Conservation (phyloP, 2,797 vertebrate species). For the Hippocampus kuda region DNA sequence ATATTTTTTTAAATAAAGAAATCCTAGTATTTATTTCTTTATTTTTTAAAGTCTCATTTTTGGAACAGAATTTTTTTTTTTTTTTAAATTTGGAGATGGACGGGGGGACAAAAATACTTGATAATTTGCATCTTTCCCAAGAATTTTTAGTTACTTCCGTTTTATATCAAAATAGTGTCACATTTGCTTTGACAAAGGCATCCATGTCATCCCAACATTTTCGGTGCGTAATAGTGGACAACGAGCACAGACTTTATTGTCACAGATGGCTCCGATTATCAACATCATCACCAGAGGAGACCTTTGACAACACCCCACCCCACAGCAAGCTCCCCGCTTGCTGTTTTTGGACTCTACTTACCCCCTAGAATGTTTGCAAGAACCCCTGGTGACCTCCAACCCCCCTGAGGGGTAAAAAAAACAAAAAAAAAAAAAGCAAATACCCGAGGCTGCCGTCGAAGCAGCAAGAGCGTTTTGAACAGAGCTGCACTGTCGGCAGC, state of each 20-base stretch:
- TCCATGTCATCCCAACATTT: no score
- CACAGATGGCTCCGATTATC: conserved; percentile 71
- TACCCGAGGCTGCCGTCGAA: neutral
- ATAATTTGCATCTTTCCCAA: no score
- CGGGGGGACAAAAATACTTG: no score
- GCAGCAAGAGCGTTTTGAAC: conserved; percentile 39
- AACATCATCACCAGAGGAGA: conserved; percentile 59
- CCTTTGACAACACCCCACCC: conserved; percentile 53
- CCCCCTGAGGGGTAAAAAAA: conserved; percentile 4
- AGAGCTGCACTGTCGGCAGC: conserved; percentile 50
- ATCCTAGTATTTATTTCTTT: no score
- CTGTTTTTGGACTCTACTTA: conserved; percentile 66
- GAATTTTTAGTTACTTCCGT: no score
- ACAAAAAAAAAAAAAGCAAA: no score
- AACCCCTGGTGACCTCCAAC: conserved; percentile 22
- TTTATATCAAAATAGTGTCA: no score
- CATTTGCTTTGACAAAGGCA: no score
- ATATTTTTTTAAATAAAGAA: no score
- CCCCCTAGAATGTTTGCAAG: conserved; percentile 52
- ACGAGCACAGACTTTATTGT: conserved; percentile 62
- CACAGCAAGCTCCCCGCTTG: conserved; percentile 44
- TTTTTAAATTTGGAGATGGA: no score
- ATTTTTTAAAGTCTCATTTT: no score
- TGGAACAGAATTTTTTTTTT: no score
- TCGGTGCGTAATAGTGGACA: conserved; percentile 1